phyloP scores from a whole-genome alignment of 2,113 vertebrate genomes.

The Gavia stellata region DNA sequence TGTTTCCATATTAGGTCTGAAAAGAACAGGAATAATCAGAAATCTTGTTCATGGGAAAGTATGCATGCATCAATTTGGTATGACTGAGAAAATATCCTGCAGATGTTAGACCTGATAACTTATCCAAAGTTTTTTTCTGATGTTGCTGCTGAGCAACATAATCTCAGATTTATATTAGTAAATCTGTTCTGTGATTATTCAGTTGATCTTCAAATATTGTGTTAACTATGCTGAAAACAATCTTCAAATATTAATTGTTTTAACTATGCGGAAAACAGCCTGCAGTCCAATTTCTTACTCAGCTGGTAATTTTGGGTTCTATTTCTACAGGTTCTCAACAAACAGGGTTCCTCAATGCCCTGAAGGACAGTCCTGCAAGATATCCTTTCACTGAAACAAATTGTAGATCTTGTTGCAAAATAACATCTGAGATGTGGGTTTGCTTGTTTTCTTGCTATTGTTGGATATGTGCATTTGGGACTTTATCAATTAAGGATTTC shows the following conservation, averaged over 20 bases:
- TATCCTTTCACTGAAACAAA: constrained; percentile 84
- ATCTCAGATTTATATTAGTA: background rate
- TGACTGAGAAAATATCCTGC: constrained; percentile 37
- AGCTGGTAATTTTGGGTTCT: constrained; percentile 49
- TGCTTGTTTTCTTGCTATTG: background rate
- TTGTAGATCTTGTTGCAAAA: background rate
- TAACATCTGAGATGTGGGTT: background rate
- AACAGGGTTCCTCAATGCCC: constrained; percentile 86
- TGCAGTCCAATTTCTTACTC: background rate
- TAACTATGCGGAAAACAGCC: background rate
- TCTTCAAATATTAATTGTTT: background rate
- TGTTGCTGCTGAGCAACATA: background rate
- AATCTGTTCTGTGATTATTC: background rate
- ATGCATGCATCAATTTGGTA: constrained; percentile 34
- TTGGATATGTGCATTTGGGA: background rate
- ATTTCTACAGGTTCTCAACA: constrained; percentile 83
- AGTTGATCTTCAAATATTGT: background rate
- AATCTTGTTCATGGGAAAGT: constrained; percentile 20
- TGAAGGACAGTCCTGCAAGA: constrained; percentile 97
- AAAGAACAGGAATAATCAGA: constrained; percentile 24
- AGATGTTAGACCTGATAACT: constrained; percentile 14
- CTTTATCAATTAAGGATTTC: background rate
- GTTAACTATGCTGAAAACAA: background rate
- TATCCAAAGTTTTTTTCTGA: background rate
- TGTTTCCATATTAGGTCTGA: constrained; percentile 20